phyloP scores from a whole-genome alignment of 1,140 invertebrate species.

The Hylyphantes graminicola region DNA sequence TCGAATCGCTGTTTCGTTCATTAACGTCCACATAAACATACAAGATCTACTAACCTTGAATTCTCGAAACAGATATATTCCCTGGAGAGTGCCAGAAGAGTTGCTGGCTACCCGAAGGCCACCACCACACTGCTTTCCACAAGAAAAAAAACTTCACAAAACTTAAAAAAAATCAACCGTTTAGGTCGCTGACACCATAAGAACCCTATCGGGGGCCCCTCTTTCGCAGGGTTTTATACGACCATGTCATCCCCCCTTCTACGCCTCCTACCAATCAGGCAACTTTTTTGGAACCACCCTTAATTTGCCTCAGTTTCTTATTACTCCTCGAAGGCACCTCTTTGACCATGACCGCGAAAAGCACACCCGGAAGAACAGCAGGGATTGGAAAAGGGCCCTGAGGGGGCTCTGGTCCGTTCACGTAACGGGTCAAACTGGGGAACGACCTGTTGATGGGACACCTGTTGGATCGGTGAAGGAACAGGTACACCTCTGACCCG shows the following conservation, averaged over 20 bases:
- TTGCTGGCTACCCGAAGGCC: not conserved
- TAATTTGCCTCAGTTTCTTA: constrained; percentile 48
- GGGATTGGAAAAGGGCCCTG: not conserved
- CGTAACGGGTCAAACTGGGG: too few species aligned
- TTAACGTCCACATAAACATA: not conserved
- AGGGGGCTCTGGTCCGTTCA: too few species aligned
- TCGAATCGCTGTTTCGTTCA: not conserved
- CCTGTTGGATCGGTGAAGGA: too few species aligned
- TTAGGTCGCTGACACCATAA: constrained; percentile 38
- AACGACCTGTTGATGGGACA: too few species aligned
- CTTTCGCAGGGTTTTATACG: constrained; percentile 53
- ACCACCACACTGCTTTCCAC: not conserved
- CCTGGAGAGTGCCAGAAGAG: not conserved
- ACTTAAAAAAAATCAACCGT: constrained; percentile 10
- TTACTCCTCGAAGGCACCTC: constrained; percentile 47
- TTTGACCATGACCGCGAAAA: constrained; percentile 52
- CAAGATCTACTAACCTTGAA: constrained; percentile 5
- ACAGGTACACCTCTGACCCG: too few species aligned
- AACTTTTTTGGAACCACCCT: constrained; percentile 44
- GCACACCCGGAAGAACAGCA: constrained; percentile 47
- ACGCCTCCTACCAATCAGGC: constrained; percentile 47
- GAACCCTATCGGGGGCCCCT: constrained; percentile 38
- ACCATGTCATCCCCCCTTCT: constrained; percentile 33
- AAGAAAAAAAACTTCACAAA: not conserved
- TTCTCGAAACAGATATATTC: not conserved